Percentiles rank a stretch among this genome's conserved stretches.
Evolutionary conservation across 92 coral and sea anemone genomes (phyloP).

Genomic region (Parazoanthus darwini): DNA sequence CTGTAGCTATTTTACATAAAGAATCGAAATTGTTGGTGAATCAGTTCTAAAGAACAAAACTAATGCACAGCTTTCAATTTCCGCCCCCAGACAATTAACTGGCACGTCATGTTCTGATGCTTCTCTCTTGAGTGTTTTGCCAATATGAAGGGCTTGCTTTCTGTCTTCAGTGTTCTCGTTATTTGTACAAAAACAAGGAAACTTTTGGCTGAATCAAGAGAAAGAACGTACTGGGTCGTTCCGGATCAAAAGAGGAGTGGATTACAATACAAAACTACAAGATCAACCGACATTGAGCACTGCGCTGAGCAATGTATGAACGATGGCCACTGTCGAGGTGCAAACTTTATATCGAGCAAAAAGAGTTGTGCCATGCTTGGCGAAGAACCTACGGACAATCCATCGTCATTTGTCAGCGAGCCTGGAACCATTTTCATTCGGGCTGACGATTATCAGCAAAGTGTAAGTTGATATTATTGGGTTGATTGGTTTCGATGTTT

Average conservation of each 20-base stretch:
- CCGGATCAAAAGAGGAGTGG: background rate
- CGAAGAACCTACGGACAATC: background rate
- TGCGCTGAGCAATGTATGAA: conserved; percentile 11
- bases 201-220: conserved; percentile 14
- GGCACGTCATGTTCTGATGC: background rate
- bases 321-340: background rate
- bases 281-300: background rate
- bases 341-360: background rate
- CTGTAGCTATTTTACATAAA: background rate
- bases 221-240: conserved; percentile 18
- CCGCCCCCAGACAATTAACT: background rate
- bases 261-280: background rate
- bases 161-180: background rate
- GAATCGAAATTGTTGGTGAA: too few relatives aligned
- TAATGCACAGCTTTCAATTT: too few relatives aligned
- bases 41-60: too few relatives aligned
- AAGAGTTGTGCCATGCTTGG: conserved; percentile 25
- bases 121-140: background rate
- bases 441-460: background rate
- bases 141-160: background rate
- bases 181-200: background rate
- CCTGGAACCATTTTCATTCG: conserved; percentile 1
- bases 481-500: background rate
- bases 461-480: background rate
- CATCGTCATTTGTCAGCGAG: background rate